Evolutionary conservation across 2,888 invertebrate species (phyloP).

Genomic region (Phytoseiulus persimilis): DNA sequence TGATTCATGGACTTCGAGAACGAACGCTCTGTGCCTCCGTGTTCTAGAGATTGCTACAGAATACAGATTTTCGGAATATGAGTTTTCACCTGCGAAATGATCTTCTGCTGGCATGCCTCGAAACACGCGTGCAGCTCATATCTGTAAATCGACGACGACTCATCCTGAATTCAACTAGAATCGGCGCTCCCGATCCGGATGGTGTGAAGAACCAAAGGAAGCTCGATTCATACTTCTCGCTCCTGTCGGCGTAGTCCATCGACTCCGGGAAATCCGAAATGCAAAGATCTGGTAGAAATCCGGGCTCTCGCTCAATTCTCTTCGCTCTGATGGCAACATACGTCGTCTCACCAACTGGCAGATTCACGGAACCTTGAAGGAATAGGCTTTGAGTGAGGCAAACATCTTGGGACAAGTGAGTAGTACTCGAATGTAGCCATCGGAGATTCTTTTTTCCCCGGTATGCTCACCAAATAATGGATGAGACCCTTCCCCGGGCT

Average conservation of each 20-base stretch:
- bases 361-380: background rate
- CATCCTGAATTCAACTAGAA: background rate
- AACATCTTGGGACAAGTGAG: background rate
- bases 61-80: background rate
- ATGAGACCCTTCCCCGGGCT: background rate
- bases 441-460: too few species aligned
- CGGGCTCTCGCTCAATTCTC: background rate
- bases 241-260: slow-evolving; percentile 11
- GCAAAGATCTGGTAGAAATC: background rate
- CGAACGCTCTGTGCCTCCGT: too few species aligned
- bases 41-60: background rate
- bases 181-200: too few species aligned
- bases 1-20: too few species aligned
- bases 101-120: slow-evolving; percentile 15
- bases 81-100: background rate
- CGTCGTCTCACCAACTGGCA: slow-evolving; percentile 16
- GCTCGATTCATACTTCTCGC: background rate
- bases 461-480: slow-evolving; percentile 10
- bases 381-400: background rate
- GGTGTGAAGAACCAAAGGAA: background rate
- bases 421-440: background rate
- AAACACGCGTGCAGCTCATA: background rate
- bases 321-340: slow-evolving; percentile 14
- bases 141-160: background rate
- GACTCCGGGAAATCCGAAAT: background rate